Percentiles rank a stretch among this genome's conserved stretches.
Evolutionary conservation across 1,140 invertebrate genomes (phyloP).

Genomic region (Nasonia giraulti): DNA sequence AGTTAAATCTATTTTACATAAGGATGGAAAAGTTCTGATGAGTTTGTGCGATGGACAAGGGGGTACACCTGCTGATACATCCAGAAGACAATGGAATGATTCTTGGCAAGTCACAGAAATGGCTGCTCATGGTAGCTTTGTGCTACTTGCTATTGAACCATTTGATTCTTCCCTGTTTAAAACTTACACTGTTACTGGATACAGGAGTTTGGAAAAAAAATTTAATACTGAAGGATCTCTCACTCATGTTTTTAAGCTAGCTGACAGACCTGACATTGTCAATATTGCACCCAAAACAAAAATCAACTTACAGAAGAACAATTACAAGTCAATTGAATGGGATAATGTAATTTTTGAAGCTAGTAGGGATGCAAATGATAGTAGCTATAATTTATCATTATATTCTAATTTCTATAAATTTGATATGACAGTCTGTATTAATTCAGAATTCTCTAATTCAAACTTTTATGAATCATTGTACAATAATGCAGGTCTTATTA

Average conservation of each 20-base stretch:
- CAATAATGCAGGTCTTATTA: constrained; percentile 65
- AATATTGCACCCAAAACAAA: constrained; percentile 55
- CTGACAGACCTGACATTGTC: constrained; percentile 38
- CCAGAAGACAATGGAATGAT: constrained; percentile 76
- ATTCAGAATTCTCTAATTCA: constrained; percentile 55
- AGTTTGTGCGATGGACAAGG: constrained; percentile 79
- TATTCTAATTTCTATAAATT: constrained; percentile 64
- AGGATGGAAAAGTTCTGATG: constrained; percentile 73
- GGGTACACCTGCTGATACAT: constrained; percentile 75
- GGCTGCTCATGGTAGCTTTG: constrained; percentile 74
- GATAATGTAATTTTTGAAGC: constrained; percentile 44
- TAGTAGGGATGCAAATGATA: not conserved
- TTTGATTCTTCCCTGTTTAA: constrained; percentile 70
- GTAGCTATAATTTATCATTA: constrained; percentile 44
- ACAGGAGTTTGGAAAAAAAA: constrained; percentile 75
- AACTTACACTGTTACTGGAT: constrained; percentile 74
- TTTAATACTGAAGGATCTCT: constrained; percentile 75
- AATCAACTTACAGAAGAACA: constrained; percentile 46
- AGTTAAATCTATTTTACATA: constrained; percentile 64
- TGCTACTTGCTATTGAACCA: constrained; percentile 70
- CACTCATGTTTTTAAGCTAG: constrained; percentile 72
- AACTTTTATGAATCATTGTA: constrained; percentile 65
- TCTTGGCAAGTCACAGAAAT: constrained; percentile 80
- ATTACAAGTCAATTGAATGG: constrained; percentile 44
- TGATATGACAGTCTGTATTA: constrained; percentile 65